These are phyloP conservation scores for Platyscelio sp. DNA, from an alignment of 2,888 invertebrate genomes.

Conservation along the genomic window DNA sequence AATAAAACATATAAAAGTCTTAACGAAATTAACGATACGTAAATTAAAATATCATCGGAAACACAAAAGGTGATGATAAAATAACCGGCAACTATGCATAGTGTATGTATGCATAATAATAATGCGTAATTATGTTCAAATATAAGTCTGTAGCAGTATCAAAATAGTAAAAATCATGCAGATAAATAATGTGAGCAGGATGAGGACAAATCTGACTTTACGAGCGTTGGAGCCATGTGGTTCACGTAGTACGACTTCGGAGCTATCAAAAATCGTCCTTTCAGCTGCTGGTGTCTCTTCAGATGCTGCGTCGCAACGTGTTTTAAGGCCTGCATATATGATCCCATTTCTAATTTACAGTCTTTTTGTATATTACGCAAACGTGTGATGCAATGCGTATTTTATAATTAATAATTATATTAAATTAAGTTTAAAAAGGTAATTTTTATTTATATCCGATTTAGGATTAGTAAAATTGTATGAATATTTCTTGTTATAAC, in stretches of 20 bases:
- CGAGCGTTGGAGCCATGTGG: conserved; percentile 83
- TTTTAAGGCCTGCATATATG: conserved; percentile 53
- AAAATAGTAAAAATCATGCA: conserved; percentile 91
- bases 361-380: conserved; percentile 37
- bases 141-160: conserved; percentile 89
- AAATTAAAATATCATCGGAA: background rate
- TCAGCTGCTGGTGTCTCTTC: conserved; percentile 81
- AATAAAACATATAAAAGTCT: conserved; percentile 7
- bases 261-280: conserved; percentile 81
- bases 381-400: conserved; percentile 18
- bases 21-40: background rate
- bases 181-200: conserved; percentile 91
- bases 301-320: conserved; percentile 75
- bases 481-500: too few relatives aligned
- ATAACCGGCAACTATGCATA: background rate
- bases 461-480: too few relatives aligned
- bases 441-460: too few relatives aligned
- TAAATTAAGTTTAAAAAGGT: too few relatives aligned
- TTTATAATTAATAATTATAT: too few relatives aligned
- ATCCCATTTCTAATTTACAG: conserved; percentile 57
- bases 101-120: conserved; percentile 14
- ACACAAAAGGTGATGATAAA: background rate
- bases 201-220: conserved; percentile 90
- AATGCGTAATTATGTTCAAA: too few relatives aligned
- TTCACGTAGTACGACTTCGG: conserved; percentile 83